Evolutionary conservation across 2,113 vertebrate genomes (phyloP).

Genomic region (Ceuthmochares aereus): DNA sequence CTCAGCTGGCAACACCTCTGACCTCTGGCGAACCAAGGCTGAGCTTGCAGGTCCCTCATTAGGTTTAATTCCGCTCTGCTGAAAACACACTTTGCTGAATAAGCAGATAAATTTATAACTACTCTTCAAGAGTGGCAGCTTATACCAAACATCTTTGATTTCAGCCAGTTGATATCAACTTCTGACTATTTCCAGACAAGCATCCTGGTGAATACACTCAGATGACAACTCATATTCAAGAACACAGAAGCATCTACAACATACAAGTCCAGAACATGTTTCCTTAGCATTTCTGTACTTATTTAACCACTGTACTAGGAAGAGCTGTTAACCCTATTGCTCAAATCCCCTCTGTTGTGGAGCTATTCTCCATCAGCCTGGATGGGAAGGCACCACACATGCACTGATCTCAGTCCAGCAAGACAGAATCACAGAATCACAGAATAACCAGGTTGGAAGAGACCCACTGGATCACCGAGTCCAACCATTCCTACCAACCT

Average conservation of each 20-base stretch:
- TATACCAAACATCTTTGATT: neutral
- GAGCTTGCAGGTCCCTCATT: neutral
- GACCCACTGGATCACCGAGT: too few relatives aligned
- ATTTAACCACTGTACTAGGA: neutral
- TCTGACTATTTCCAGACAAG: neutral
- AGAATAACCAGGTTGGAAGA: too few relatives aligned
- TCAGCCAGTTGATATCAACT: neutral
- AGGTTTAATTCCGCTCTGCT: neutral
- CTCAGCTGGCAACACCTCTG: neutral
- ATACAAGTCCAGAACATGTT: neutral
- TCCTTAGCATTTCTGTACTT: neutral
- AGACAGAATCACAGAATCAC: too few relatives aligned
- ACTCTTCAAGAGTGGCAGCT: neutral
- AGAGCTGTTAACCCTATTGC: neutral
- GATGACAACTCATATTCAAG: neutral
- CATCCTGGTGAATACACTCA: neutral
- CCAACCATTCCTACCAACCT: too few relatives aligned
- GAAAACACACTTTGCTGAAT: fast-evolving
- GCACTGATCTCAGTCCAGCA: neutral
- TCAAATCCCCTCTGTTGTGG: neutral
- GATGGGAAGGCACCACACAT: neutral
- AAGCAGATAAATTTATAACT: neutral
- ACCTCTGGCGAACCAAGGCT: neutral
- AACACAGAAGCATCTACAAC: fast-evolving
- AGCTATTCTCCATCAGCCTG: neutral